Percentiles rank a stretch among this genome's conserved stretches.
phyloP scores from a whole-genome alignment of 2,888 invertebrate genomes.

The Habrosyne pyritoides region DNA sequence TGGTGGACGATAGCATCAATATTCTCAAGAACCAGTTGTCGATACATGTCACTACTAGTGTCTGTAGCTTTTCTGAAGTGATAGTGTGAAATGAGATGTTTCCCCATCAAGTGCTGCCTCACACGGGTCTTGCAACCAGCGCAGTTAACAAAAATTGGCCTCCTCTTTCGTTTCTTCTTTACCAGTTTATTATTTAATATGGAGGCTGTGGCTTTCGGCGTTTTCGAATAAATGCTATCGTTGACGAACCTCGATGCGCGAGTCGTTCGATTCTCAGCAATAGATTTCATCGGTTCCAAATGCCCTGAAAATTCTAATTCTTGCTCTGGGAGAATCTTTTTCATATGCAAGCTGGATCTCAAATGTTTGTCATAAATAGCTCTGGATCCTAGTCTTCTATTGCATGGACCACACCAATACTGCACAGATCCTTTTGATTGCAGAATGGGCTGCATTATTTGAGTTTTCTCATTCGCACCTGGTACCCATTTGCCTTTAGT shows the following conservation, averaged over 20 bases:
- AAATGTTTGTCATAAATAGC: conserved; percentile 90
- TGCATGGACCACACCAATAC: conserved; percentile 93
- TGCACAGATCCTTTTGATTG: conserved; percentile 82
- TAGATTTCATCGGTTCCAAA: conserved; percentile 56
- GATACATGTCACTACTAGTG: conserved; percentile 80
- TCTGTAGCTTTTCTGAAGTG: conserved; percentile 90
- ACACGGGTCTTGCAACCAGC: conserved; percentile 89
- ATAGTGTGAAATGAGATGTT: conserved; percentile 93
- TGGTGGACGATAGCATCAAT: conserved; percentile 91
- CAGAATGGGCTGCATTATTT: conserved; percentile 79
- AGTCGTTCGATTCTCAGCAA: conserved; percentile 55
- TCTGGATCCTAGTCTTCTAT: conserved; percentile 88
- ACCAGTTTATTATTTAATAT: conserved; percentile 48
- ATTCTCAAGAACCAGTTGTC: conserved; percentile 88
- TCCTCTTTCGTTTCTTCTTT: conserved; percentile 80
- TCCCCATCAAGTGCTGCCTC: conserved; percentile 88
- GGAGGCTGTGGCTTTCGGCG: conserved; percentile 28
- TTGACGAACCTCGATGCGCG: conserved; percentile 66
- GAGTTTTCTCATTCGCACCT: conserved; percentile 82
- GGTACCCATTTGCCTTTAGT: conserved; percentile 94
- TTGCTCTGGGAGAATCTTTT: conserved; percentile 85
- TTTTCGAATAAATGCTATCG: conserved; percentile 57
- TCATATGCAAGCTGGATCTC: conserved; percentile 88
- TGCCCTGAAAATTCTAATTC: conserved; percentile 86
- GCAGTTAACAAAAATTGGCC: conserved; percentile 85